These are phyloP conservation scores for Passer montanus DNA, from an alignment of 2,113 vertebrate species.

Conservation along the genomic window DNA sequence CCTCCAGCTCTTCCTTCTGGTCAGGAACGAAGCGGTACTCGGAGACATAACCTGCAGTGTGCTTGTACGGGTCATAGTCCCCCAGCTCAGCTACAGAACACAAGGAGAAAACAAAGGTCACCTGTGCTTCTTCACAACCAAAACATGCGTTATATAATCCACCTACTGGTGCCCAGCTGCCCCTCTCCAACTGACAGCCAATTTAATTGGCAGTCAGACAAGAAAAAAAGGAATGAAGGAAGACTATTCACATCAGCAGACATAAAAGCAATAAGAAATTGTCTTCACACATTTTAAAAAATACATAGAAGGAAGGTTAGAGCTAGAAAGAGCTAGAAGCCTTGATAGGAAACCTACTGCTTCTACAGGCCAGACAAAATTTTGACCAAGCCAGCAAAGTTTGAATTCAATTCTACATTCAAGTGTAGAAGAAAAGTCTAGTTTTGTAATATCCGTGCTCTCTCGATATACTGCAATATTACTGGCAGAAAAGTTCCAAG, in stretches of 20 bases:
- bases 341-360: neutral
- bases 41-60: conserved; percentile 83
- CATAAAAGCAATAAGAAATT: neutral
- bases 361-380: neutral
- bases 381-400: neutral
- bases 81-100: conserved; percentile 82
- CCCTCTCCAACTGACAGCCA: neutral
- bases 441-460: neutral
- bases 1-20: conserved; percentile 89
- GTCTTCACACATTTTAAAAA: neutral
- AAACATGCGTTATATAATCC: neutral
- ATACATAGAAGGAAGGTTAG: neutral
- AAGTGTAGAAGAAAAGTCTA: neutral
- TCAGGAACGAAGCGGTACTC: conserved; percentile 89
- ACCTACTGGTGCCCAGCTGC: neutral
- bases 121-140: neutral
- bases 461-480: neutral
- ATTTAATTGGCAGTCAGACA: neutral
- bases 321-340: neutral
- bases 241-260: neutral
- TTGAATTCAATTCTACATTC: neutral
- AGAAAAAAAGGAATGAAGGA: neutral
- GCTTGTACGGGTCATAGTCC: conserved; percentile 86
- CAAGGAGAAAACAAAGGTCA: neutral
- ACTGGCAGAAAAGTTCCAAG: neutral